Base-by-base conservation (phyloP, 2,113 vertebrate genomes). In the Donacobius atricapilla region DNA sequence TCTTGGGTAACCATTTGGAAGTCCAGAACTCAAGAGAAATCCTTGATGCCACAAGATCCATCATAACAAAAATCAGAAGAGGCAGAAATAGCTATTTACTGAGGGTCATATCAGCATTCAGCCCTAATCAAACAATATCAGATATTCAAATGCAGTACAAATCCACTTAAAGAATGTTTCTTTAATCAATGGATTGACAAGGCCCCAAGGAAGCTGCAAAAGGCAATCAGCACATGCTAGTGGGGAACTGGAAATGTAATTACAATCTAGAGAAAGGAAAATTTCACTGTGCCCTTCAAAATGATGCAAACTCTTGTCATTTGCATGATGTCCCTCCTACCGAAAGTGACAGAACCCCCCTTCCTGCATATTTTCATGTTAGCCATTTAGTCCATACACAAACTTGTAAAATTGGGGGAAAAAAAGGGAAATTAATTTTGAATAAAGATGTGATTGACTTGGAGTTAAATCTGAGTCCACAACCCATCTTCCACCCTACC, bases 181-280 rank as follows among this genome's bases (percentile, higher is more conserved):
- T 86, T 80, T 91, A 96, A 96, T 95, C 94, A 96, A 91, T 95
- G 50, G 79, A 88, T 88, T 94, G 94, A 90, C 85, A 93, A 88
- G 79, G 87, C 82, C 91, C 77, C 56, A 77, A 93, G 85, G 85
- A 96, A 91, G 70, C 84, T 79, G 73, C 70, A 84, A 40, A 93
- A 96, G 85, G 82, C 90, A 96, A 97, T 96, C 94, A 94, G 94
- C 45, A 76, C 35, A 39, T n/a, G 91, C 91, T 93, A 42, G 82
- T 78, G 87, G 90, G 91, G 54, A 91, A 88, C 51, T 90, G 66
- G 79, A 89, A 77, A 73, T 47, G 66, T 93, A 96, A 97, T 96
- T 95, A 88, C 66, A 83, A 60, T 39, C 68, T 85, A 53, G 56
- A 72, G 54, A 69, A 80, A 51, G 42, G 56, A 87, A 71, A 73